Percentiles rank a stretch among this genome's conserved stretches.
Evolutionary conservation across 2,888 invertebrate species (phyloP).

Genomic region (Cataglyphis albicans): DNA sequence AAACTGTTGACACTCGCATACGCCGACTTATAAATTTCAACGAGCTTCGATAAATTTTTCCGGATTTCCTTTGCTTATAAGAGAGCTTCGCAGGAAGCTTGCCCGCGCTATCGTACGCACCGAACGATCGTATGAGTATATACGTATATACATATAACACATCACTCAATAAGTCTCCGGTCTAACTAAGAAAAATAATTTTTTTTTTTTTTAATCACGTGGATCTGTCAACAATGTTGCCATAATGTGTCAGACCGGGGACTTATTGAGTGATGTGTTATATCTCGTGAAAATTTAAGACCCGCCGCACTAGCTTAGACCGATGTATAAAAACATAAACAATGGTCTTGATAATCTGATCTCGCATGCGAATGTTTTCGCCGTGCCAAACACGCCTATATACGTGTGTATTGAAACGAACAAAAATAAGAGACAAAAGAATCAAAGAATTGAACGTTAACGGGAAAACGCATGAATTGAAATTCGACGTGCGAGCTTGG

Average conservation of each 20-base stretch:
- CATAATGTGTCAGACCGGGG: not conserved
- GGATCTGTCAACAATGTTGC: no score
- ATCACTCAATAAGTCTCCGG: no score
- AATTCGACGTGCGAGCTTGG: slow-evolving; percentile 65
- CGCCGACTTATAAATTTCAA: slow-evolving; percentile 65
- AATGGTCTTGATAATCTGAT: slow-evolving; percentile 75
- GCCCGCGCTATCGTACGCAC: not conserved
- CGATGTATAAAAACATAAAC: slow-evolving; percentile 73
- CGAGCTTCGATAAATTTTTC: slow-evolving; percentile 64
- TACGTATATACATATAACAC: slow-evolving; percentile 24
- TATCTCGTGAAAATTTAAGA: slow-evolving; percentile 69
- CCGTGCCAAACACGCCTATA: slow-evolving; percentile 28
- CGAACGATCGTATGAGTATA: slow-evolving; percentile 26
- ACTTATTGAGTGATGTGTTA: no score
- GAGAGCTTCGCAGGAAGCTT: slow-evolving; percentile 38
- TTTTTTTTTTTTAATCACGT: no score
- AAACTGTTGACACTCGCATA: slow-evolving; percentile 67
- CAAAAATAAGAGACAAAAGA: slow-evolving; percentile 20
- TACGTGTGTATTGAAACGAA: slow-evolving; percentile 24
- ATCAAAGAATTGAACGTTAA: slow-evolving; percentile 51
- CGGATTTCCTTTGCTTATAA: slow-evolving; percentile 57
- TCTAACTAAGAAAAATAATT: no score
- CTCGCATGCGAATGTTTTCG: slow-evolving; percentile 68
- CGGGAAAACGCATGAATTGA: slow-evolving; percentile 68
- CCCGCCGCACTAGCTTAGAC: slow-evolving; percentile 49